Evolutionary conservation across 2,888 invertebrate genomes (phyloP).

Genomic region (Zonitis immaculata): DNA sequence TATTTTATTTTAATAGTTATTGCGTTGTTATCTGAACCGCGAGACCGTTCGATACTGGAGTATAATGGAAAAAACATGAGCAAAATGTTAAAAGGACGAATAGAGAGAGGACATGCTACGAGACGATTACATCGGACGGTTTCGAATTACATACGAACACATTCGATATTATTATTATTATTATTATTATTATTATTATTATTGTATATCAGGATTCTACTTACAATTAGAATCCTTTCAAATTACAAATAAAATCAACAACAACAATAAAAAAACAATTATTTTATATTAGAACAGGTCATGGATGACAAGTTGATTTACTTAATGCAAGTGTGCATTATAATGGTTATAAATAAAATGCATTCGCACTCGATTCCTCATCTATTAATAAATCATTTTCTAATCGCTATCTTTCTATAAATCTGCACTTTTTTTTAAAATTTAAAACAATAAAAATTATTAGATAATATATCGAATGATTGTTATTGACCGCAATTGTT

Average conservation of each 20-base stretch:
- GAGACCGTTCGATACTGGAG: conserved; percentile 44
- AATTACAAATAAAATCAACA: too few species aligned
- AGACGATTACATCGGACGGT: conserved; percentile 28
- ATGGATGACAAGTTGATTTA: neutral
- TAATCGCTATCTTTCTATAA: neutral
- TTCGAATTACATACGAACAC: conserved; percentile 17
- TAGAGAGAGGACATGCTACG: conserved; percentile 23
- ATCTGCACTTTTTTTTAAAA: too few species aligned
- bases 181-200: too few species aligned
- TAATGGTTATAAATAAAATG: neutral
- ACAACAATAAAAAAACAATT: too few species aligned
- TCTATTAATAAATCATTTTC: neutral
- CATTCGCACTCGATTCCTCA: neutral
- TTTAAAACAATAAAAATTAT: too few species aligned
- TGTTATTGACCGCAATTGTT: neutral
- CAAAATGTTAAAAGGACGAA: conserved; percentile 1
- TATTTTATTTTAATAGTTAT: too few species aligned
- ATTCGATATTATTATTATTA: too few species aligned
- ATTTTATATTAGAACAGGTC: neutral
- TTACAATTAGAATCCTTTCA: too few species aligned
- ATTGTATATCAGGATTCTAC: too few species aligned
- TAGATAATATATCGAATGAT: too few species aligned
- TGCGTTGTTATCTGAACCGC: conserved; percentile 29
- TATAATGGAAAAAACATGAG: conserved; percentile 29
- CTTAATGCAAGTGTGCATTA: neutral